Conservation (phyloP, 2,888 invertebrate species). For the Ochlodes sylvanus region DNA sequence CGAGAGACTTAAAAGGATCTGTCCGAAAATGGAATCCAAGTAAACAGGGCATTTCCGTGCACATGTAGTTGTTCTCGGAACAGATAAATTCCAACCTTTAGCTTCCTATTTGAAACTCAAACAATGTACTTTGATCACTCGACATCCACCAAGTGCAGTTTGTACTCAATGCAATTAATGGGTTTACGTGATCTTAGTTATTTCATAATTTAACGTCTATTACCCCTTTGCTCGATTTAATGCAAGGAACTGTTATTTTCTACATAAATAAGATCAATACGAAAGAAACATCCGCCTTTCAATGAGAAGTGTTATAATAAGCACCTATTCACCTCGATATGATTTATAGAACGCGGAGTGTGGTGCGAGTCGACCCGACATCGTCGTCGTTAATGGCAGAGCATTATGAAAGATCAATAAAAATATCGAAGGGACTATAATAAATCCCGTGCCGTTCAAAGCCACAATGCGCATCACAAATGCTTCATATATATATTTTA, state of each 20-base stretch:
- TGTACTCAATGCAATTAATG: slow-evolving; percentile 11
- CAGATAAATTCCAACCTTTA: slow-evolving; percentile 30
- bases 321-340: slow-evolving; percentile 56
- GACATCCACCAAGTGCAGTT: slow-evolving; percentile 11
- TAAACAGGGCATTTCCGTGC: slow-evolving; percentile 75
- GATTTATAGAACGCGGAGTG: slow-evolving; percentile 67
- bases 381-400: slow-evolving; percentile 56
- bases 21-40: slow-evolving; percentile 71
- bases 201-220: slow-evolving; percentile 19
- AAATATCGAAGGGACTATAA: slow-evolving; percentile 64
- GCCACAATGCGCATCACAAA: slow-evolving; percentile 49
- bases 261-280: slow-evolving; percentile 45
- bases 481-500: slow-evolving; percentile 59
- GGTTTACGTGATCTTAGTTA: slow-evolving; percentile 13
- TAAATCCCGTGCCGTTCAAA: slow-evolving; percentile 53
- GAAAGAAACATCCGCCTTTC: slow-evolving; percentile 46
- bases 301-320: slow-evolving; percentile 61
- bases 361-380: slow-evolving; percentile 59
- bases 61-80: slow-evolving; percentile 56
- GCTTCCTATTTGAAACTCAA: slow-evolving; percentile 23
- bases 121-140: slow-evolving; percentile 24
- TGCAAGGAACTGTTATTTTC: slow-evolving; percentile 17
- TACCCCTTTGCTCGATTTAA: slow-evolving; percentile 24
- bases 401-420: slow-evolving; percentile 73
- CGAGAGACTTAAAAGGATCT: slow-evolving; percentile 69